phyloP scores from a whole-genome alignment of 2,113 vertebrate species.

The Montifringilla adamsi region DNA sequence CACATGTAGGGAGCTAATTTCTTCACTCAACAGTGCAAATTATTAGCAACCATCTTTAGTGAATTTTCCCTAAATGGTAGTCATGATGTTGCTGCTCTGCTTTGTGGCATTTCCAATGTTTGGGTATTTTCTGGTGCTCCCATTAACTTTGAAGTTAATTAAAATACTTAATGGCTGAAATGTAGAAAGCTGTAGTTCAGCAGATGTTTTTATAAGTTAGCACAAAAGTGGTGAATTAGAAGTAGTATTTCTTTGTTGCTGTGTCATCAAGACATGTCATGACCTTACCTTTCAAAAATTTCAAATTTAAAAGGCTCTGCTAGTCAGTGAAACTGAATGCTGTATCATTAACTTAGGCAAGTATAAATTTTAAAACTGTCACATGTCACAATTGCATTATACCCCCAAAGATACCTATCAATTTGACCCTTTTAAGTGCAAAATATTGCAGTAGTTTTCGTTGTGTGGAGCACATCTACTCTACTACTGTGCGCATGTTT shows the following conservation, averaged over 20 bases:
- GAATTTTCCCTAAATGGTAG: background rate
- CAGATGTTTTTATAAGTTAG: background rate
- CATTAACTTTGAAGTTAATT: background rate
- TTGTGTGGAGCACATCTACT: background rate
- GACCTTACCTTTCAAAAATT: background rate
- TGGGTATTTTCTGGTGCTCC: background rate
- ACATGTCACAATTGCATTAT: background rate
- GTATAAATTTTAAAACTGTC: background rate
- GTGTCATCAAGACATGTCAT: background rate
- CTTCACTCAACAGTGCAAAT: background rate
- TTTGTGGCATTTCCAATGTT: background rate
- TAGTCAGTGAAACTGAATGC: background rate
- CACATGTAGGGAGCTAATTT: background rate
- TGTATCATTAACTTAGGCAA: background rate
- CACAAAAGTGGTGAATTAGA: background rate
- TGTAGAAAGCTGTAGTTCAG: background rate
- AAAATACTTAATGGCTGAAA: background rate
- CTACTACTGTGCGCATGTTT: background rate
- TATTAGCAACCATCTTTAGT: background rate
- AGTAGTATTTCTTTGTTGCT: background rate
- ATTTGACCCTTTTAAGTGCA: background rate
- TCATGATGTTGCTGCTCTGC: background rate
- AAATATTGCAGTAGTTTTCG: background rate
- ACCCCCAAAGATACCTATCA: background rate
- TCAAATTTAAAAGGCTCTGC: background rate